Conservation (phyloP, 1,140 invertebrate species). For the Harpegnathos saltator region DNA sequence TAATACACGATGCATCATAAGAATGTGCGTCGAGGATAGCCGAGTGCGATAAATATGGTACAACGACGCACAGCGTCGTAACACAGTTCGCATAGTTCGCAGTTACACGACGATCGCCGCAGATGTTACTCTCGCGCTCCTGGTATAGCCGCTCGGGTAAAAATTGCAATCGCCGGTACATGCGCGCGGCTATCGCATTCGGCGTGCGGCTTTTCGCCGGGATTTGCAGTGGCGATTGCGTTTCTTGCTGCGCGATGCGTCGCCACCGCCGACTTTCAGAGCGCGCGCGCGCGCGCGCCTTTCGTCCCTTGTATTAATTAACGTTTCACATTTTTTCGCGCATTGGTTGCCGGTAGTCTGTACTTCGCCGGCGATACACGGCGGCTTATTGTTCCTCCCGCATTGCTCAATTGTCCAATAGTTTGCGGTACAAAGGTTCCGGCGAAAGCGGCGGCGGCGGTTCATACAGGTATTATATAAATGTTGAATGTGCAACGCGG, state of each 20-base stretch:
- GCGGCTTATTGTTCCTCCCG: constrained; percentile 67
- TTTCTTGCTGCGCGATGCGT: neutral
- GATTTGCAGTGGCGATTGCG: constrained; percentile 3
- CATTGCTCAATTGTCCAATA: constrained; percentile 72
- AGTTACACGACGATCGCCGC: neutral
- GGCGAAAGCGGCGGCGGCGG: constrained; percentile 48
- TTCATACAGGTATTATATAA: constrained; percentile 63
- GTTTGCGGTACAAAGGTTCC: constrained; percentile 66
- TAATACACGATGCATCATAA: too few relatives aligned
- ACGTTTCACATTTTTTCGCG: constrained; percentile 42
- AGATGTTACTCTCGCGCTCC: neutral
- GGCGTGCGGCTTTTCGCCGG: neutral
- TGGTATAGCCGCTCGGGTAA: constrained; percentile 1
- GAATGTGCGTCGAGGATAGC: too few relatives aligned
- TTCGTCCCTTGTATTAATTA: constrained; percentile 45
- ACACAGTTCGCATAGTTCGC: neutral
- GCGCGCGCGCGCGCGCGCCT: too few relatives aligned
- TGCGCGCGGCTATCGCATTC: too few relatives aligned
- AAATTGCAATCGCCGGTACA: neutral
- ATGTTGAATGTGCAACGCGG: constrained; percentile 54
- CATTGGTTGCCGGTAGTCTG: constrained; percentile 48
- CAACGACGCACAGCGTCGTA: neutral
- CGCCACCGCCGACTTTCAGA: constrained; percentile 35
- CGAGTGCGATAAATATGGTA: too few relatives aligned
- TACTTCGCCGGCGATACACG: constrained; percentile 60